Evolutionary conservation across 2,113 vertebrate genomes (phyloP).

Genomic region (Delphinus delphis): DNA sequence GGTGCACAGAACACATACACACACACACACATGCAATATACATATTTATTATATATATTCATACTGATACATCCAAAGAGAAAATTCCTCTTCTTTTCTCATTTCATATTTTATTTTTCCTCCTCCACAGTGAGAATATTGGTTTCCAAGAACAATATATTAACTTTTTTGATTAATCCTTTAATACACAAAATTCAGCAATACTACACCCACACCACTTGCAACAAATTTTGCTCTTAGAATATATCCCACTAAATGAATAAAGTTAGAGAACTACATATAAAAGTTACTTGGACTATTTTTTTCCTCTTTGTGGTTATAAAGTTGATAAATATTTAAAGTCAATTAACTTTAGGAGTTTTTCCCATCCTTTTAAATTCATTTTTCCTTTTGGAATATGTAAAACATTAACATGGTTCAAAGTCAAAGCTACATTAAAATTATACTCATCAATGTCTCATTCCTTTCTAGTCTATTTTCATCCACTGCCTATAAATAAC

Average conservation of each 20-base stretch:
- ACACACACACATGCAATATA: background rate
- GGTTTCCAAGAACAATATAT: background rate
- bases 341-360: background rate
- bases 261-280: background rate
- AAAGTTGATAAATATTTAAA: background rate
- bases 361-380: background rate
- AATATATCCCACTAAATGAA: background rate
- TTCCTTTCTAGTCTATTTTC: background rate
- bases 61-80: background rate
- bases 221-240: background rate
- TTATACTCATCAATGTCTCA: background rate
- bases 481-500: background rate
- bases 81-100: background rate
- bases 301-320: background rate
- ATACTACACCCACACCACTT: background rate
- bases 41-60: background rate
- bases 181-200: background rate
- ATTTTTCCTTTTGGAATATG: background rate
- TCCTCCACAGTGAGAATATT: background rate
- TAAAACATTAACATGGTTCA: background rate
- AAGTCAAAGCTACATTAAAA: constrained; percentile 15
- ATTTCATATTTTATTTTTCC: background rate
- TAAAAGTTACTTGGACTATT: background rate
- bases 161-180: background rate
- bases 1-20: background rate